phyloP scores from a whole-genome alignment of 1,140 invertebrate genomes.

The Drosophila funebris region DNA sequence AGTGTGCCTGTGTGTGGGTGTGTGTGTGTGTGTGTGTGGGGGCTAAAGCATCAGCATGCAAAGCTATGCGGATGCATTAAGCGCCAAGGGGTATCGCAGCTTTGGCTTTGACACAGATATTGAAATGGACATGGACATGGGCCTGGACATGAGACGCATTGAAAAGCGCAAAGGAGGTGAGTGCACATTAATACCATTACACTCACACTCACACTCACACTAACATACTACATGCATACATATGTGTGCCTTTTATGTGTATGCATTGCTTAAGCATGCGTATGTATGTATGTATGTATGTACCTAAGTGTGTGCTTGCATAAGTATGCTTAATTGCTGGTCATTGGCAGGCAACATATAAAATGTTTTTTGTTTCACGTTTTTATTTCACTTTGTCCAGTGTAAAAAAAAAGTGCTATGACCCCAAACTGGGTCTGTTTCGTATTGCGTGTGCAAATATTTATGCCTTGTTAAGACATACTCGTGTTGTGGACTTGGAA shows the following conservation, averaged over 20 bases:
- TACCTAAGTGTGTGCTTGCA: neutral
- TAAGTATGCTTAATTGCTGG: constrained; percentile 18
- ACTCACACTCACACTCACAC: neutral
- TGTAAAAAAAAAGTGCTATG: neutral
- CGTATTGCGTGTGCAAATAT: constrained; percentile 9
- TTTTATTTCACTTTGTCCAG: neutral
- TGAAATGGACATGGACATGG: constrained; percentile 81
- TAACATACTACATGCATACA: neutral
- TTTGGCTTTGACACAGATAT: constrained; percentile 82
- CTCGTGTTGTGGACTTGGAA: neutral
- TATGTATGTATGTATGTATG: neutral
- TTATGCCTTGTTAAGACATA: neutral
- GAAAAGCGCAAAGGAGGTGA: constrained; percentile 78
- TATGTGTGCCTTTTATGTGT: neutral
- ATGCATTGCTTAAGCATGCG: constrained; percentile 13
- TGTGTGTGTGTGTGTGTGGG: constrained; percentile 12
- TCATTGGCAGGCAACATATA: constrained; percentile 9
- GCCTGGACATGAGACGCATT: constrained; percentile 57
- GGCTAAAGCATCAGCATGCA: constrained; percentile 57
- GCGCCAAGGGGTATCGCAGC: constrained; percentile 75
- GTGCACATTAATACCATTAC: constrained; percentile 18
- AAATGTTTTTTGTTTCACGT: constrained; percentile 5
- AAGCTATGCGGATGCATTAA: constrained; percentile 78
- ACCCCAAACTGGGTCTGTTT: neutral
- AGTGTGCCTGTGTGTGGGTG: constrained; percentile 18